These are phyloP conservation scores for Octodon degus DNA, from an alignment of 2,113 vertebrate species.

Conservation along the genomic window DNA sequence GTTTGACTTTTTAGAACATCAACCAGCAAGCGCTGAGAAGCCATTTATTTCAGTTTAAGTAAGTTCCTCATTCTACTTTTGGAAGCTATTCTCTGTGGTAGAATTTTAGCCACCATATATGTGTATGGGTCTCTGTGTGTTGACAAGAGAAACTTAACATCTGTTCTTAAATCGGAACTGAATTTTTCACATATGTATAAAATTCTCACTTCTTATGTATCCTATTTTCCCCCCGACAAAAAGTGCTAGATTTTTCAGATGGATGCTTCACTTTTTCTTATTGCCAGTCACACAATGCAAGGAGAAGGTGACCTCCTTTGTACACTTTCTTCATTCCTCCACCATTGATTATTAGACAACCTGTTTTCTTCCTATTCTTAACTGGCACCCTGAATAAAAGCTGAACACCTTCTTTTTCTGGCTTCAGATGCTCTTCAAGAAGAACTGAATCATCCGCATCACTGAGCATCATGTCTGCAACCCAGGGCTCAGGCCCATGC, in stretches of 20 bases:
- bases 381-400: neutral
- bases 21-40: neutral
- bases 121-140: neutral
- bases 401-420: neutral
- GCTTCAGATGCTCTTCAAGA: neutral
- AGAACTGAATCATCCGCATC: neutral
- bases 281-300: neutral
- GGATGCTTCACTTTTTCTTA: neutral
- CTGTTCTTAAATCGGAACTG: neutral
- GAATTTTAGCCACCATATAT: neutral
- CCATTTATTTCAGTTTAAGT: neutral
- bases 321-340: neutral
- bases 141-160: neutral
- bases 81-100: neutral
- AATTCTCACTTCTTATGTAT: neutral
- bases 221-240: neutral
- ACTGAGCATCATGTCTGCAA: neutral
- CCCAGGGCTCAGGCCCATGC: neutral
- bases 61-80: slow-evolving; percentile 45
- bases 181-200: neutral
- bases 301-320: neutral
- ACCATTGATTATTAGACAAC: neutral
- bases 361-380: neutral
- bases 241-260: neutral
- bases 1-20: neutral